A percentile compares a stretch with the other conserved stretches of the same genome.
phyloP scores from a whole-genome alignment of 2,113 vertebrate genomes.

The Cebidichthys violaceus region DNA sequence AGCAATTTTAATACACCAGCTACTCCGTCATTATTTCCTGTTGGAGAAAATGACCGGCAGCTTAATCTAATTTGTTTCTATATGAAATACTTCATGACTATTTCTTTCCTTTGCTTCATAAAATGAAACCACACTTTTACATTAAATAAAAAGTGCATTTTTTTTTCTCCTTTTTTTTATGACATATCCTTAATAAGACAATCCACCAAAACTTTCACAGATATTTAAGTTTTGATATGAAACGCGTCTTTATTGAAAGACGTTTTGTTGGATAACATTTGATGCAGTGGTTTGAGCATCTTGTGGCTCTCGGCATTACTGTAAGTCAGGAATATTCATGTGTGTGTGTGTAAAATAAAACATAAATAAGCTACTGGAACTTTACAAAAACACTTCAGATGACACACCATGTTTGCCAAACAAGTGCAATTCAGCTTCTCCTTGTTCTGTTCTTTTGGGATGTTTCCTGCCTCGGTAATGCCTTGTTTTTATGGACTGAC shows the following conservation, averaged over 20 bases:
- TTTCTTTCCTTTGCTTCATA: constrained; percentile 42
- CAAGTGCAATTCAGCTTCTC: constrained; percentile 54
- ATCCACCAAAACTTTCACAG: constrained; percentile 70
- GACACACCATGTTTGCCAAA: constrained; percentile 56
- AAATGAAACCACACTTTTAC: constrained; percentile 60
- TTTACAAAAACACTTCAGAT: constrained; percentile 36
- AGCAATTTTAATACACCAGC: constrained; percentile 34
- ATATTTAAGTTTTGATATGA: constrained; percentile 75
- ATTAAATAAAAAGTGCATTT: constrained; percentile 50
- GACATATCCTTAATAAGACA: constrained; percentile 68
- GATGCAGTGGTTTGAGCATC: constrained; percentile 64
- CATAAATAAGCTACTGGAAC: constrained; percentile 75
- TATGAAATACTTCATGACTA: constrained; percentile 48
- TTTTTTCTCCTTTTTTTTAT: constrained; percentile 26
- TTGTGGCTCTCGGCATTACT: constrained; percentile 65
- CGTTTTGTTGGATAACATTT: constrained; percentile 53
- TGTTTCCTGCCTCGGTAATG: constrained; percentile 39
- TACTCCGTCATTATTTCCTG: constrained; percentile 48
- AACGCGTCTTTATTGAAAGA: constrained; percentile 73
- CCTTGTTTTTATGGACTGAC: constrained; percentile 33
- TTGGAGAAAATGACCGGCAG: constrained; percentile 56
- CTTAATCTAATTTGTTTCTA: constrained; percentile 52
- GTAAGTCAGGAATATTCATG: constrained; percentile 69
- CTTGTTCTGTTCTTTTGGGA: constrained; percentile 32
- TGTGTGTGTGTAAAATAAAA: constrained; percentile 47